Conservation (phyloP, 2,113 vertebrate genomes). For the Ifrita kowaldi region DNA sequence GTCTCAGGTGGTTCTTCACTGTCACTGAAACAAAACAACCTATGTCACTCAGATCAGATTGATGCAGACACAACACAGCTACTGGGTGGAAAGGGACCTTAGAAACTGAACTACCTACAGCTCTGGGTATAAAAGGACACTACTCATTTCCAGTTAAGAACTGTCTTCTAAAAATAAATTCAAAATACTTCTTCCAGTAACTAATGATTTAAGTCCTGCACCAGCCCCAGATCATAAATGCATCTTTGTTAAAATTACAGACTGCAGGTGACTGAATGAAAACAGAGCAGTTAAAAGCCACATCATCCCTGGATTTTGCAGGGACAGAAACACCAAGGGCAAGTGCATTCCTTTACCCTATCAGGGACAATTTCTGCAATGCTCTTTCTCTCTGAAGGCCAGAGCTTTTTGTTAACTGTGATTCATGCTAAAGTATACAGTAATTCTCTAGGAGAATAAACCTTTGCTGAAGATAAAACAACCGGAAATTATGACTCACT, state of each 20-base stretch:
- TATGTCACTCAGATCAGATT: neutral
- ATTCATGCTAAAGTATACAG: neutral
- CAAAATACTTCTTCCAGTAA: neutral
- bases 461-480: neutral
- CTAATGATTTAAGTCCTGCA: neutral
- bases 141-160: neutral
- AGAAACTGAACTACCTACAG: neutral
- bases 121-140: neutral
- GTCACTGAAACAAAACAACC: slow-evolving; percentile 78
- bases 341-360: neutral
- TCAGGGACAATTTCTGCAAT: neutral
- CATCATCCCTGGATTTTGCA: neutral
- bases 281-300: neutral
- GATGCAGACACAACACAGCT: neutral
- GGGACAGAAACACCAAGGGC: neutral
- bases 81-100: neutral
- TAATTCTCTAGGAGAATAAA: neutral
- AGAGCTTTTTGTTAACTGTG: neutral
- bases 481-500: neutral
- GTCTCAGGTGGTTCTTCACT: slow-evolving; percentile 83
- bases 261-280: neutral
- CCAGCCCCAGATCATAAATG: neutral
- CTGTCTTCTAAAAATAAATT: neutral
- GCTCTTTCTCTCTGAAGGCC: neutral
- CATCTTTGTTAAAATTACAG: neutral